Conservation (phyloP, 2,797 vertebrate species). For the Xiphorhynchus erythropygius region DNA sequence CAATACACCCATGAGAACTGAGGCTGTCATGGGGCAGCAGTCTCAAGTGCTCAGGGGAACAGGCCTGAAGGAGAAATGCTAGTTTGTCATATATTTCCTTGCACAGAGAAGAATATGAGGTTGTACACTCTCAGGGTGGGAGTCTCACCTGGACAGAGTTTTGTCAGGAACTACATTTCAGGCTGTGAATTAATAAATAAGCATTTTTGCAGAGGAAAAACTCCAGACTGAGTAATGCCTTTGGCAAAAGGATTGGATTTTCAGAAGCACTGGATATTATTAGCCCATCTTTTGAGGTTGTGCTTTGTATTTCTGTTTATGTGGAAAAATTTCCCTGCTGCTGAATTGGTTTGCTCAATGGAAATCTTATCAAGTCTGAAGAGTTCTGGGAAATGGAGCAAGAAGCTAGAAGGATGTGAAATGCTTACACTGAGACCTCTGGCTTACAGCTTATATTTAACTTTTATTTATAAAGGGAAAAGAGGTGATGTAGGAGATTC, state of each 20-base stretch:
- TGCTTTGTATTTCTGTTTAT: not conserved
- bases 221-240: not conserved
- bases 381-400: not conserved
- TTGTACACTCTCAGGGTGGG: not conserved
- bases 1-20: not conserved
- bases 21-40: not conserved
- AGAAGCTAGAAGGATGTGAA: not conserved
- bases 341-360: not conserved
- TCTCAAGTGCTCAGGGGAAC: not conserved
- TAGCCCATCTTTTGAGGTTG: not conserved
- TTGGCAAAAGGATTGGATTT: not conserved
- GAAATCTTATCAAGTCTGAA: not conserved
- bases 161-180: not conserved
- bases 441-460: not conserved
- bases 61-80: not conserved
- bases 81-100: not conserved
- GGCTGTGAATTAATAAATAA: not conserved
- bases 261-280: not conserved
- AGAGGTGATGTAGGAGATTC: not conserved
- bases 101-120: not conserved
- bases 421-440: not conserved
- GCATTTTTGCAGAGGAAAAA: not conserved
- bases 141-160: not conserved
- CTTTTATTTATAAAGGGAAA: not conserved
- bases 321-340: not conserved